Evolutionary conservation across 2,888 invertebrate genomes (phyloP).

Genomic region (Meghimatium bilineatum): DNA sequence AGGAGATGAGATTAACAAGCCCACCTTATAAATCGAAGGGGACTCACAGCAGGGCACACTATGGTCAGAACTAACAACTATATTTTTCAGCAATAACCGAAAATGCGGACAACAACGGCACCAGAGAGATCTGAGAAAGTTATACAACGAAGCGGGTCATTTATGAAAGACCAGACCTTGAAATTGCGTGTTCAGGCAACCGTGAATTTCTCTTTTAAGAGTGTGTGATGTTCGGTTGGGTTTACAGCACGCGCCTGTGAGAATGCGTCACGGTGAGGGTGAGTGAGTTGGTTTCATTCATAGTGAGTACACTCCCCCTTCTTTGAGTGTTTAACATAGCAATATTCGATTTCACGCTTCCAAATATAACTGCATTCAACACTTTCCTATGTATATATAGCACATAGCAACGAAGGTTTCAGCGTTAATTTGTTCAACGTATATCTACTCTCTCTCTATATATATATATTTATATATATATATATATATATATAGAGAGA

Average conservation of each 20-base stretch:
- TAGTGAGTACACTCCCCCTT: not conserved
- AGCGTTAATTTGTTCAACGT: too few relatives aligned
- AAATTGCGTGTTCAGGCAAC: not conserved
- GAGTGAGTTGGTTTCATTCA: not conserved
- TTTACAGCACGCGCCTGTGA: not conserved
- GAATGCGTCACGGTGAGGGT: not conserved
- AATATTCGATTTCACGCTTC: too few relatives aligned
- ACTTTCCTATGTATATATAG: too few relatives aligned
- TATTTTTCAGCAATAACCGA: not conserved
- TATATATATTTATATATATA: too few relatives aligned
- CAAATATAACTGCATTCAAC: too few relatives aligned
- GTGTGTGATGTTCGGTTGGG: not conserved
- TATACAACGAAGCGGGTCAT: not conserved
- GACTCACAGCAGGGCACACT: not conserved
- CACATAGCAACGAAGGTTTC: too few relatives aligned
- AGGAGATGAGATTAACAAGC: not conserved
- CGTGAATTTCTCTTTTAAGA: conserved; percentile 4
- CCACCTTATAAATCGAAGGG: conserved; percentile 9
- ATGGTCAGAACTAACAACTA: not conserved
- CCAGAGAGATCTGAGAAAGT: not conserved
- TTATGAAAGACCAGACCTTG: not conserved
- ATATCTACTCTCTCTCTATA: too few relatives aligned
- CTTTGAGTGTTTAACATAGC: too few relatives aligned
- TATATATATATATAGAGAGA: too few relatives aligned
- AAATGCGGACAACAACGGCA: not conserved